Evolutionary conservation across 2,797 vertebrate genomes (phyloP).

Genomic region (Brotula barbata): DNA sequence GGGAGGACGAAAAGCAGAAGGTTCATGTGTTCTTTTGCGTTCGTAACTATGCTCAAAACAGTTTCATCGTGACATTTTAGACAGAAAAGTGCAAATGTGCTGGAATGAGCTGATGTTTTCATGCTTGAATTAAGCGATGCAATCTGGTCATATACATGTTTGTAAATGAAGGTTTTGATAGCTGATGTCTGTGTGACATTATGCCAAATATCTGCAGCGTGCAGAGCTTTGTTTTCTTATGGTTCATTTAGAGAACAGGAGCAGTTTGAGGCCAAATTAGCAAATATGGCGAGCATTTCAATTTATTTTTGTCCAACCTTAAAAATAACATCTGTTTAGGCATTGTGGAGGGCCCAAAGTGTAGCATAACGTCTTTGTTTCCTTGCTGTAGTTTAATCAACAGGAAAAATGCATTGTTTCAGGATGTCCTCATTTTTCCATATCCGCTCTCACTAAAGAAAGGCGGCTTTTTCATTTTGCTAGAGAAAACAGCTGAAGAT

Average conservation of each 20-base stretch:
- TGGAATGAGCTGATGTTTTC: constrained; percentile 1
- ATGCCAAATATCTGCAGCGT: not conserved
- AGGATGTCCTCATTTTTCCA: constrained; percentile 41
- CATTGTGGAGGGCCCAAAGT: constrained; percentile 32
- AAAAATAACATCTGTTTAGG: constrained; percentile 37
- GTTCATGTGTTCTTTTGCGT: constrained; percentile 35
- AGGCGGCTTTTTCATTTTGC: constrained; percentile 19
- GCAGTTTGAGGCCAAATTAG: not conserved
- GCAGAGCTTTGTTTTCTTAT: constrained; percentile 2
- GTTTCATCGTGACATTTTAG: not conserved
- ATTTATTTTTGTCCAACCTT: not conserved
- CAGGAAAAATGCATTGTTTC: constrained; percentile 37
- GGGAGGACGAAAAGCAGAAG: constrained; percentile 30
- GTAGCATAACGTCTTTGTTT: constrained; percentile 42
- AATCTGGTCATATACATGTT: not conserved
- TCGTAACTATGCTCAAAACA: constrained; percentile 22
- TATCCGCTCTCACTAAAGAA: constrained; percentile 30
- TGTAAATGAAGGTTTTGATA: not conserved
- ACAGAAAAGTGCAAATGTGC: not conserved
- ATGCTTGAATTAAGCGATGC: not conserved
- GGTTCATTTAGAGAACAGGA: constrained; percentile 1
- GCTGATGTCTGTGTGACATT: constrained; percentile 5
- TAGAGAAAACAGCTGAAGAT: constrained; percentile 18
- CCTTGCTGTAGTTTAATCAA: constrained; percentile 30
- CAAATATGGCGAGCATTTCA: not conserved